These are phyloP conservation scores for Eumeta japonica DNA, from an alignment of 1,140 invertebrate species.

Conservation along the genomic window DNA sequence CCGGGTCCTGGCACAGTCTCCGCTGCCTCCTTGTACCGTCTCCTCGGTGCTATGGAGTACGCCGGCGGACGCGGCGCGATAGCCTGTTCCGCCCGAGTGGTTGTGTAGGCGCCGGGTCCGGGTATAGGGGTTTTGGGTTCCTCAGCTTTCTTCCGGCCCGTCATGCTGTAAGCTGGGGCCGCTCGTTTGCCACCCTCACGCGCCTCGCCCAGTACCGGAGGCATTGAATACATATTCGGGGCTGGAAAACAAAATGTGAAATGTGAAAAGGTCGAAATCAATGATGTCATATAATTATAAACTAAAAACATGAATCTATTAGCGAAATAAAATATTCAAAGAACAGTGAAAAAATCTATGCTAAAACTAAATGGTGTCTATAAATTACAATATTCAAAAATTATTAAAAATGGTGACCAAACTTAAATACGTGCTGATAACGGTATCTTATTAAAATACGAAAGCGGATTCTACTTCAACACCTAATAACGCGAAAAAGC, in stretches of 20 bases:
- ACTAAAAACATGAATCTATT: conserved; percentile 1
- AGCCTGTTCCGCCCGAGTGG: conserved; percentile 32
- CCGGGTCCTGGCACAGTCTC: conserved; percentile 57
- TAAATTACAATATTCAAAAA: too few species aligned
- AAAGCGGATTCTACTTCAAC: too few species aligned
- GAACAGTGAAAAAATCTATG: background rate
- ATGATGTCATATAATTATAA: background rate
- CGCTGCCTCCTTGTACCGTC: conserved; percentile 31
- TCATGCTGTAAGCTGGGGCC: conserved; percentile 53
- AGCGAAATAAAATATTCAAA: background rate
- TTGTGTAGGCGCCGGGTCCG: conserved; percentile 50
- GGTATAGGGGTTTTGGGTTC: conserved; percentile 40
- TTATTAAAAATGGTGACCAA: too few species aligned
- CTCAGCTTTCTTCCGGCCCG: conserved; percentile 36
- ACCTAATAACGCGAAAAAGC: too few species aligned
- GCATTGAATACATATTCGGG: conserved; percentile 87
- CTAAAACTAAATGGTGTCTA: background rate
- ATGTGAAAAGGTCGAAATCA: background rate
- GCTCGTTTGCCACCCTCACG: conserved; percentile 66
- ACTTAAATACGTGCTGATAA: too few species aligned
- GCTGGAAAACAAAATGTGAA: too few species aligned
- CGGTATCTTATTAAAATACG: too few species aligned
- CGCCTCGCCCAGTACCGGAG: conserved; percentile 71
- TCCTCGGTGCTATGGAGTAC: conserved; percentile 50
- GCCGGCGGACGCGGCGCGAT: conserved; percentile 42